Evolutionary conservation across 2,888 invertebrate genomes (phyloP).

Genomic region (Caenorhabditis sulstoni): DNA sequence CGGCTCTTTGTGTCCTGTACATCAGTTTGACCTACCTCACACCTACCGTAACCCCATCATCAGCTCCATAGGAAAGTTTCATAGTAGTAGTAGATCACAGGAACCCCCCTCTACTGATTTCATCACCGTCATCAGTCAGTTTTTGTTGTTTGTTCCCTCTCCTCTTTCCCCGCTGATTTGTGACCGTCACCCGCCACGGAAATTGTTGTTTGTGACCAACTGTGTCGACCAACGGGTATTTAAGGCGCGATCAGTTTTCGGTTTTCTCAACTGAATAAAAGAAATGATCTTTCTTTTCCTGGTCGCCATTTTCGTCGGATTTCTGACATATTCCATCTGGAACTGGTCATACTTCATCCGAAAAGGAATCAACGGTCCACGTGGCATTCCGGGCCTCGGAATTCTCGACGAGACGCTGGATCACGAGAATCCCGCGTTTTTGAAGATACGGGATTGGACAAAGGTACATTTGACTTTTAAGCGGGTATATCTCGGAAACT

Average conservation of each 20-base stretch:
- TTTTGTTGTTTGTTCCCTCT: no score
- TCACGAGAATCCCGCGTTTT: constrained; percentile 42
- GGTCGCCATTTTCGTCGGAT: neutral
- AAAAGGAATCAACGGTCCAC: constrained; percentile 62
- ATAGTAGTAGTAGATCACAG: no score
- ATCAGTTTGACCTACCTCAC: no score
- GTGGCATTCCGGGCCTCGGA: constrained; percentile 57
- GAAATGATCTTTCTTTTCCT: constrained; percentile 26
- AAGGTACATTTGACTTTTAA: no score
- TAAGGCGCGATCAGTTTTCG: neutral
- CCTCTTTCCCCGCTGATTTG: neutral
- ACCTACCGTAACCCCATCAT: no score
- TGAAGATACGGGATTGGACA: constrained; percentile 70
- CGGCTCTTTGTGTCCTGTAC: no score
- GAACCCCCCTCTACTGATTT: no score
- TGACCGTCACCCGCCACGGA: constrained; percentile 7
- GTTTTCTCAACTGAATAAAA: neutral
- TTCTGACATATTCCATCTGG: constrained; percentile 44
- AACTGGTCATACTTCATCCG: constrained; percentile 61
- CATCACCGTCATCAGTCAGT: no score
- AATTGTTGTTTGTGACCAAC: constrained; percentile 44
- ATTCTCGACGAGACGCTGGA: constrained; percentile 24
- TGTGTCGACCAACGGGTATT: constrained; percentile 14
- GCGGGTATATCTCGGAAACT: neutral
- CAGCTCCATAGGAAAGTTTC: no score